Base-by-base conservation (phyloP, 2,888 invertebrate species). In the Pterobdella sp. region DNA sequence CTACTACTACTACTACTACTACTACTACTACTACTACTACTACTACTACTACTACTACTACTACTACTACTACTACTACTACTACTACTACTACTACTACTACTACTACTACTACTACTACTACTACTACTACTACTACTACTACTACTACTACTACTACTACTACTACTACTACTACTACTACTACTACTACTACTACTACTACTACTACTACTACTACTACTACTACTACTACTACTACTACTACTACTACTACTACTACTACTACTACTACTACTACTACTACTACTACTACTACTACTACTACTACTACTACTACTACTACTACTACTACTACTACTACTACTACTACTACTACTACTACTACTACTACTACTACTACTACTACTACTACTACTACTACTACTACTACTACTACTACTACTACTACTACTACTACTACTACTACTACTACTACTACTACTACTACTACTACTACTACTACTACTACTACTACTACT, bases 161-260 rank as follows among this genome's bases (percentile, higher is more conserved):
- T 65, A 65, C 66, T 31, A 65, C 66, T 65, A 65, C 66, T 29
- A 60, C 71, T 71, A 71, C 64, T 71, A 71, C 71, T 71, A 71
- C 71, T 60, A 71, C 71, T 67, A 71, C 71, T 71, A 71, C 71
- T 71, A 71, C 71, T 71, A 71, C 71, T 71, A 71, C 71, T 71
- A 71, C 66, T 66, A 66, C 66, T 31, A 66, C 66, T 66, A 66
- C 66, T 64, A 60, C 60, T 56, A 71, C 52, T 71, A 71, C 52
- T 71, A 56, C 52, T 64, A 71, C 71, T 1, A 56, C 32, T 71
- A 60, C 52, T 1, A 37, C 31, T 72, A 72, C 42, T 36, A 52
- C 35, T 56, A 56, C 60, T n/a, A 56, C 60, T 56, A 56, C 60
- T 56, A 56, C 68, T 68, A 36, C 42, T 68, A 49, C 68, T 68